A percentile compares a stretch with the other conserved stretches of the same genome.
These are phyloP conservation scores for Saxidomus purpurata DNA, from an alignment of 1,140 invertebrate genomes.

Conservation along the genomic window DNA sequence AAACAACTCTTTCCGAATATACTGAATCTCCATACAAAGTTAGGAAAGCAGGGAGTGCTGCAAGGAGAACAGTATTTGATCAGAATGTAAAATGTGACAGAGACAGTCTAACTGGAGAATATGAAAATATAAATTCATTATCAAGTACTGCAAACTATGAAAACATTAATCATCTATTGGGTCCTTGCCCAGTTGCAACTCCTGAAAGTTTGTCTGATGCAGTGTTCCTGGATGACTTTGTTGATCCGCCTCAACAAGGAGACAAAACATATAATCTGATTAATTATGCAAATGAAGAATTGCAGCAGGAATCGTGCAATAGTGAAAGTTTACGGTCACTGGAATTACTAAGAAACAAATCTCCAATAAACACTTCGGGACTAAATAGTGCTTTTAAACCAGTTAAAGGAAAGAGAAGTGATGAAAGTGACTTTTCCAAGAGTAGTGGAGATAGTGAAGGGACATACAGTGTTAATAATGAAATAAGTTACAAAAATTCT, in stretches of 20 bases:
- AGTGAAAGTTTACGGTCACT: background rate
- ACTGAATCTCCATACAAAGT: slow-evolving; percentile 70
- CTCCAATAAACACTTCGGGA: slow-evolving; percentile 63
- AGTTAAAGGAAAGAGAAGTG: slow-evolving; percentile 35
- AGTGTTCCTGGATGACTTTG: slow-evolving; percentile 27
- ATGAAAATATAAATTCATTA: slow-evolving; percentile 45
- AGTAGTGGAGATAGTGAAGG: background rate
- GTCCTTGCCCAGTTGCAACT: slow-evolving; percentile 30
- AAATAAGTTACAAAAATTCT: background rate
- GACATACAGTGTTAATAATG: slow-evolving; percentile 11
- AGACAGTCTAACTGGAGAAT: slow-evolving; percentile 11
- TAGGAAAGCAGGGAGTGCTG: background rate
- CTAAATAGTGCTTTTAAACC: slow-evolving; percentile 68
- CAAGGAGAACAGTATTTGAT: background rate
- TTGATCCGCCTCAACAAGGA: background rate
- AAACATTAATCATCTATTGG: slow-evolving; percentile 8
- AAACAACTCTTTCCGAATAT: slow-evolving; percentile 40
- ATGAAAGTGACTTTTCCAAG: background rate
- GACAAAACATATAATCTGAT: slow-evolving; percentile 10
- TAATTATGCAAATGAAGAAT: background rate
- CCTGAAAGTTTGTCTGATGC: slow-evolving; percentile 59
- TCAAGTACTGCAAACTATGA: background rate
- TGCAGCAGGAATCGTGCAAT: background rate
- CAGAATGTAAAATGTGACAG: background rate
- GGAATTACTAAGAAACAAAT: slow-evolving; percentile 52